Evolutionary conservation across 1,140 invertebrate species (phyloP).

Genomic region (Amyelois transitella): DNA sequence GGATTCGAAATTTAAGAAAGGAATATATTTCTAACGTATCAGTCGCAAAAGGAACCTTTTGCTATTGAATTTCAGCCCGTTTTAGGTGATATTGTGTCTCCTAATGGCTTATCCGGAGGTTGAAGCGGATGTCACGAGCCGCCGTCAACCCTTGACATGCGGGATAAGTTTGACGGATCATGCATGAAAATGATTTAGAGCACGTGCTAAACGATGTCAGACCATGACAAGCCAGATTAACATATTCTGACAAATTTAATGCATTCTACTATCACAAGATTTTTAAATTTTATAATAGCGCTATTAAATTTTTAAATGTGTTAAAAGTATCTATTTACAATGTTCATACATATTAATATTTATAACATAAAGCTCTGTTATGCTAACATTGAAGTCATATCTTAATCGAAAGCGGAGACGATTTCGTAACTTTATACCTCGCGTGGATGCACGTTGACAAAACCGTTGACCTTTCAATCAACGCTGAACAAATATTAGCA

Average conservation of each 20-base stretch:
- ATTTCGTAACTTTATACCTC: conserved; percentile 29
- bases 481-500: conserved; percentile 41
- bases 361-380: conserved; percentile 11
- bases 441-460: conserved; percentile 21
- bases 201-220: conserved; percentile 23
- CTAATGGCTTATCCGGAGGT: conserved; percentile 45
- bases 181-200: conserved; percentile 48
- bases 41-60: conserved; percentile 20
- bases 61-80: conserved; percentile 13
- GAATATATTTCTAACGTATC: conserved; percentile 28
- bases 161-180: conserved; percentile 63
- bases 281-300: conserved; percentile 13
- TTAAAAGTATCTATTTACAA: conserved; percentile 25
- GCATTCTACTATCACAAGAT: conserved; percentile 12
- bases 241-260: conserved; percentile 6
- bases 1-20: conserved; percentile 20
- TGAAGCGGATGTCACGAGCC: conserved; percentile 52
- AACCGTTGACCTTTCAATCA: conserved; percentile 46
- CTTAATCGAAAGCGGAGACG: conserved; percentile 18
- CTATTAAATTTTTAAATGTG: conserved; percentile 18
- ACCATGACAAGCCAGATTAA: conserved; percentile 13
- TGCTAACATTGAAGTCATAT: conserved; percentile 12
- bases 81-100: conserved; percentile 17
- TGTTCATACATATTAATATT: conserved; percentile 20
- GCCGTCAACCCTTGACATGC: conserved; percentile 63